Percentiles rank a stretch among this genome's conserved stretches.
Conservation (phyloP, 2,888 invertebrate genomes). For the Microplitis deprimator region DNA sequence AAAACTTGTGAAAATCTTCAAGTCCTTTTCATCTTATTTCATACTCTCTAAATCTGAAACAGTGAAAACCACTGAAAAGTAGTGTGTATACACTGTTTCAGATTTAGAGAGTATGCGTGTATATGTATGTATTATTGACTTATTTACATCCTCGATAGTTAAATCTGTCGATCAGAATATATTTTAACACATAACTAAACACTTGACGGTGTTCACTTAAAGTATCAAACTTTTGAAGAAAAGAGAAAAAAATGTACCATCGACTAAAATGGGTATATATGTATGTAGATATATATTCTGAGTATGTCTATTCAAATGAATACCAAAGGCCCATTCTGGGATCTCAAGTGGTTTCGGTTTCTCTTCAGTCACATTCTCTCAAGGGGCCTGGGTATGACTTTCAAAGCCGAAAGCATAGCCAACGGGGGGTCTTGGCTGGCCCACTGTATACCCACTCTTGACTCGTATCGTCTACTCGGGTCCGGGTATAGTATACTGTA, state of each 20-base stretch:
- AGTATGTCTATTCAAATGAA: slow-evolving; percentile 50
- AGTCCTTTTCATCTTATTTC: slow-evolving; percentile 27
- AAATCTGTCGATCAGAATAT: slow-evolving; percentile 13
- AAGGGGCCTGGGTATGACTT: slow-evolving; percentile 61
- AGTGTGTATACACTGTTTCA: too few species aligned
- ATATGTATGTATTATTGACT: slow-evolving; percentile 52
- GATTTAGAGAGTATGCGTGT: too few species aligned
- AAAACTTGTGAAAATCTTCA: slow-evolving; percentile 15
- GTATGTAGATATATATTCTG: slow-evolving; percentile 25
- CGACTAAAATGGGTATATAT: neutral
- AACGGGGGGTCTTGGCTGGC: slow-evolving; percentile 63
- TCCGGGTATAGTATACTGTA: too few species aligned
- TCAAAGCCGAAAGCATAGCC: slow-evolving; percentile 62
- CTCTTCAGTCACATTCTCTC: slow-evolving; percentile 44
- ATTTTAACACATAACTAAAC: neutral
- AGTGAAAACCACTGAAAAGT: too few species aligned
- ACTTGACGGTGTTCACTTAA: neutral
- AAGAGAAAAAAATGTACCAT: neutral
- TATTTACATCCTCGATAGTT: slow-evolving; percentile 48
- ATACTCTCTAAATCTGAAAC: too few species aligned
- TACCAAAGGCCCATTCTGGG: slow-evolving; percentile 56
- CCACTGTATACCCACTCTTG: slow-evolving; percentile 32
- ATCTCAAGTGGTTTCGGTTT: slow-evolving; percentile 63
- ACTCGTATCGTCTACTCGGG: neutral
- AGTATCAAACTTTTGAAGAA: slow-evolving; percentile 3